Percentiles rank a stretch among this genome's conserved stretches.
These are phyloP conservation scores for Zoanthus sociatus DNA, from an alignment of 92 coral and sea anemone species.

Conservation along the genomic window DNA sequence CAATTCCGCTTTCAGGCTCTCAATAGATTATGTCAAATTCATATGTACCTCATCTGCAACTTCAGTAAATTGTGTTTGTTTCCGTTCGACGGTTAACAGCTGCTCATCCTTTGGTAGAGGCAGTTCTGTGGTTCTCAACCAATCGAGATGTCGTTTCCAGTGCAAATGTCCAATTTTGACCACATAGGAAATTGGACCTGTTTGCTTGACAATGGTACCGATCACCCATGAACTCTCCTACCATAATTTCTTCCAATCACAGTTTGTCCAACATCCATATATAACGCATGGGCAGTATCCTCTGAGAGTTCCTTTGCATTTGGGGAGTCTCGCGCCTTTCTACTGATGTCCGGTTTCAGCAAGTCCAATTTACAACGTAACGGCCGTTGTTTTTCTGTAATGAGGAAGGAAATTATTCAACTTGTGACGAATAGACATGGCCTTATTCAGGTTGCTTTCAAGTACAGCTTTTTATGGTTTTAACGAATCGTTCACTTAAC, in stretches of 20 bases:
- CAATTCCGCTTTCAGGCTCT: no score
- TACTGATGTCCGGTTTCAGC: slow-evolving; percentile 36
- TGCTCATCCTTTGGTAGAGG: not conserved
- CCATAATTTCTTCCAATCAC: slow-evolving; percentile 46
- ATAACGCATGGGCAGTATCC: not conserved
- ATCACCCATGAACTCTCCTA: not conserved
- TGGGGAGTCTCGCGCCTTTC: not conserved
- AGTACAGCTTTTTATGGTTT: slow-evolving; percentile 20
- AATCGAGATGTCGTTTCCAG: slow-evolving; percentile 19
- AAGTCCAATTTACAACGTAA: slow-evolving; percentile 43
- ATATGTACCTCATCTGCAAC: no score
- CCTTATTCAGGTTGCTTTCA: not conserved
- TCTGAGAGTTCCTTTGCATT: not conserved
- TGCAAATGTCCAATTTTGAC: not conserved
- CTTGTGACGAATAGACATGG: slow-evolving; percentile 13
- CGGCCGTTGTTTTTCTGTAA: slow-evolving; percentile 21
- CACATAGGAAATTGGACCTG: slow-evolving; percentile 10
- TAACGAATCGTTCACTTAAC: slow-evolving; percentile 32
- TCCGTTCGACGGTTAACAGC: no score
- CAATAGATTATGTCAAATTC: no score
- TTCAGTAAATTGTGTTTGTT: no score
- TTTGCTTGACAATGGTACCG: not conserved
- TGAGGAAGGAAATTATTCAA: slow-evolving; percentile 31
- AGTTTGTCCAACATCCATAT: slow-evolving; percentile 13
- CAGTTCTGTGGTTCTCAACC: not conserved